Conservation (phyloP, 2,888 invertebrate species). For the Monochamus alternatus region DNA sequence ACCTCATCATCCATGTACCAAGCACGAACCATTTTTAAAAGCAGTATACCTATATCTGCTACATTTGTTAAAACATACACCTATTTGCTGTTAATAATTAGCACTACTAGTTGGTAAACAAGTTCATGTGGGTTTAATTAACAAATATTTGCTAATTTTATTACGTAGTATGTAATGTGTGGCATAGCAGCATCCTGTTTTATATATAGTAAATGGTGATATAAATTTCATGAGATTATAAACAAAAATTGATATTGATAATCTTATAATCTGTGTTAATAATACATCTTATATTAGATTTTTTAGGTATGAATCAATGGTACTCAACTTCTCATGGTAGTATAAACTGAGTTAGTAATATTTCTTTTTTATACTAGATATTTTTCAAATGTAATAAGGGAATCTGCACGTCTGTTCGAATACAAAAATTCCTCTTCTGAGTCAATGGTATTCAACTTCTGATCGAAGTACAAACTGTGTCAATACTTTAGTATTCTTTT, state of each 20-base stretch:
- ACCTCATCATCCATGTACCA: slow-evolving; percentile 84
- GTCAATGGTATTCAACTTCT: too few relatives aligned
- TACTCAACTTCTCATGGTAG: too few relatives aligned
- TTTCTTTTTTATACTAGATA: too few relatives aligned
- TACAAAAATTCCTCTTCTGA: too few relatives aligned
- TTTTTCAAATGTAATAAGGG: too few relatives aligned
- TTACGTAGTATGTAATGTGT: not conserved
- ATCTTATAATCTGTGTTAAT: too few relatives aligned
- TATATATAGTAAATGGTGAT: not conserved
- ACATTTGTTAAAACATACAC: not conserved
- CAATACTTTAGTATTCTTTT: too few relatives aligned
- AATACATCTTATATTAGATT: too few relatives aligned
- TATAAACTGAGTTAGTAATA: too few relatives aligned
- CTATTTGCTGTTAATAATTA: slow-evolving; percentile 13
- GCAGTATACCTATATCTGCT: not conserved
- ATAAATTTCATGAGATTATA: slow-evolving; percentile 18
- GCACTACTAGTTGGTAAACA: slow-evolving; percentile 19
- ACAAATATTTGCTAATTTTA: slow-evolving; percentile 38
- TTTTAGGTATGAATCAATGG: too few relatives aligned
- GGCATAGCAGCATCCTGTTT: not conserved
- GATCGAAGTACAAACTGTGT: too few relatives aligned
- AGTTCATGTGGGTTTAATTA: slow-evolving; percentile 29
- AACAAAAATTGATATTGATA: not conserved
- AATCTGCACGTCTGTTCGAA: too few relatives aligned
- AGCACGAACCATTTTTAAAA: slow-evolving; percentile 81